phyloP scores from a whole-genome alignment of 2,888 invertebrate genomes.

The Fabriciana adippe region DNA sequence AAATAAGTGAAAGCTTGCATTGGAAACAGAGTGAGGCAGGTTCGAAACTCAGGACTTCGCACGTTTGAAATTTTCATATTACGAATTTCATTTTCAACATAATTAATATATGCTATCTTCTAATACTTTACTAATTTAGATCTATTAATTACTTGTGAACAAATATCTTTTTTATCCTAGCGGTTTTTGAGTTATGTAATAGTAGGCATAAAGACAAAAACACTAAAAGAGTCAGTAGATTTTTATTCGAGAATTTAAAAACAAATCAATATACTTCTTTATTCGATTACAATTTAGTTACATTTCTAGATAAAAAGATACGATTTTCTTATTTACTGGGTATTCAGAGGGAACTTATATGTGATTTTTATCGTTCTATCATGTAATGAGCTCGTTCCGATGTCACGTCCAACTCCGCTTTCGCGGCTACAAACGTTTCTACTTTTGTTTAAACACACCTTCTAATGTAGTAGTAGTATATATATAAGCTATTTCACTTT shows the following conservation, averaged over 20 bases:
- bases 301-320: background rate
- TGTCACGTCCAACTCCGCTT: conserved; percentile 64
- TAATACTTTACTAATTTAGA: too few relatives aligned
- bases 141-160: too few relatives aligned
- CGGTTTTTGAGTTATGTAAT: too few relatives aligned
- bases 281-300: background rate
- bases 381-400: conserved; percentile 47
- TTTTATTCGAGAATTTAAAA: too few relatives aligned
- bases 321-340: background rate
- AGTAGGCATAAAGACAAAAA: too few relatives aligned
- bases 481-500: background rate
- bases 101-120: too few relatives aligned
- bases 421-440: conserved; percentile 48
- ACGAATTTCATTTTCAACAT: too few relatives aligned
- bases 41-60: too few relatives aligned
- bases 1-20: background rate
- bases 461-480: conserved; percentile 9
- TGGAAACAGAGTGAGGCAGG: background rate
- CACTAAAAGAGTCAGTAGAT: too few relatives aligned
- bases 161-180: too few relatives aligned
- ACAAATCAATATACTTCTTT: too few relatives aligned
- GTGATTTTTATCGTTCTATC: conserved; percentile 27
- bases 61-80: too few relatives aligned
- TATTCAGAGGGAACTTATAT: conserved; percentile 12
- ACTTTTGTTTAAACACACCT: conserved; percentile 28